phyloP scores from a whole-genome alignment of 2,797 vertebrate genomes.

The Austrolebias charrua region DNA sequence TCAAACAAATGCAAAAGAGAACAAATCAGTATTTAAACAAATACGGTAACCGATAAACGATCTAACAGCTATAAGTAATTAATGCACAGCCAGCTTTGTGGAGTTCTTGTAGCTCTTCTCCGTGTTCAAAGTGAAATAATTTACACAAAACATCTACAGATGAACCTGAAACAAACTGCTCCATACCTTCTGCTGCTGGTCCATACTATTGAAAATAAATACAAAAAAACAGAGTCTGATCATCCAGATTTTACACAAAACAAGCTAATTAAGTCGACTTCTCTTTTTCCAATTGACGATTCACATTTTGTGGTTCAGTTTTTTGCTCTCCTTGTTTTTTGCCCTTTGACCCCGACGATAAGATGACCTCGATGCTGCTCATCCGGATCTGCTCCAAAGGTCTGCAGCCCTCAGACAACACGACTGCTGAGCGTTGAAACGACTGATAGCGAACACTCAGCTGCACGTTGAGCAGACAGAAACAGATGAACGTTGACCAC shows the following conservation, averaged over 20 bases:
- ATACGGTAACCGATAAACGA: too few species aligned
- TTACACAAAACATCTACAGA: not conserved
- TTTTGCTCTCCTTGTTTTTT: not conserved
- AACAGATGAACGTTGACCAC: not conserved
- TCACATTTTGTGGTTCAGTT: slow-evolving; percentile 13
- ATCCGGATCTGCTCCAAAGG: slow-evolving; percentile 60
- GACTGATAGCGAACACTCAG: too few species aligned
- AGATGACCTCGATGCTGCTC: slow-evolving; percentile 26
- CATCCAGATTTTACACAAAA: slow-evolving; percentile 1
- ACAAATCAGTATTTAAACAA: too few species aligned
- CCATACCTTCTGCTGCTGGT: not conserved
- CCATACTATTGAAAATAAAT: not conserved
- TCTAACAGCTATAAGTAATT: too few species aligned
- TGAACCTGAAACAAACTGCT: slow-evolving; percentile 1
- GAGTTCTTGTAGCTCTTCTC: not conserved
- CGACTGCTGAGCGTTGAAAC: not conserved
- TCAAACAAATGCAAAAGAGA: too few species aligned
- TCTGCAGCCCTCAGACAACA: slow-evolving; percentile 42
- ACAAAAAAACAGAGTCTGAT: slow-evolving; percentile 15
- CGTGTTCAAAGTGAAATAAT: slow-evolving; percentile 3
- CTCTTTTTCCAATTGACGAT: slow-evolving; percentile 23
- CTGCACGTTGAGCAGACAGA: slow-evolving; percentile 11
- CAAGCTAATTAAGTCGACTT: slow-evolving; percentile 1
- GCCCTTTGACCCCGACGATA: slow-evolving; percentile 67
- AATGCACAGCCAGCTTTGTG: too few species aligned